Evolutionary conservation across 37 sponge, comb jelly and placozoan genomes (phyloP).

Genomic region (Chondrosia reniformis): DNA sequence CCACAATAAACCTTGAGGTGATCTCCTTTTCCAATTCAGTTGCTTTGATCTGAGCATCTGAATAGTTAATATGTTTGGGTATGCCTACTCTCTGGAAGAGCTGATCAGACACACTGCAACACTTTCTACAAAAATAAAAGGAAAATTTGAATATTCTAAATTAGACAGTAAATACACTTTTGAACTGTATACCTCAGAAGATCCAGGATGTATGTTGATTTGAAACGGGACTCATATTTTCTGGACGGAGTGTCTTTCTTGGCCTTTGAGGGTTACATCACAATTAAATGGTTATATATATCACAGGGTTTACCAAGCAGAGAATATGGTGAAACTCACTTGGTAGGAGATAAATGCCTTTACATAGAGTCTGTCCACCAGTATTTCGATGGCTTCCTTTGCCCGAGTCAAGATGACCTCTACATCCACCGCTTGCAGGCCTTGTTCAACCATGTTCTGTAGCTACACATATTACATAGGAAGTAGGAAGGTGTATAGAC

Average conservation of each 20-base stretch:
- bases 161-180: too few relatives aligned
- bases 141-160: too few relatives aligned
- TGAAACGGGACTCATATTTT: constrained; percentile 54
- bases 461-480: too few relatives aligned
- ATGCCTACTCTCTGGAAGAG: constrained; percentile 24
- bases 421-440: constrained; percentile 30
- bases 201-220: constrained; percentile 38
- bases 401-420: constrained; percentile 49
- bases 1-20: background rate
- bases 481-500: too few relatives aligned
- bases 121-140: too few relatives aligned
- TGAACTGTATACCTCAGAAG: constrained; percentile 46
- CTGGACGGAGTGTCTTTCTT: constrained; percentile 24
- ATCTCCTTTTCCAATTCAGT: background rate
- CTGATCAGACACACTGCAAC: constrained; percentile 47
- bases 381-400: constrained; percentile 34
- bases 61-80: constrained; percentile 37
- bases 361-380: constrained; percentile 59
- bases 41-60: constrained; percentile 2
- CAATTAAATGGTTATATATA: too few relatives aligned
- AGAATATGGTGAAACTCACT: constrained; percentile 22
- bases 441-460: too few relatives aligned
- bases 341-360: constrained; percentile 58
- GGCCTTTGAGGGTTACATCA: too few relatives aligned
- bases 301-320: too few relatives aligned